Base-by-base conservation (phyloP, 2,888 invertebrate genomes). In the Parnassius apollo region DNA sequence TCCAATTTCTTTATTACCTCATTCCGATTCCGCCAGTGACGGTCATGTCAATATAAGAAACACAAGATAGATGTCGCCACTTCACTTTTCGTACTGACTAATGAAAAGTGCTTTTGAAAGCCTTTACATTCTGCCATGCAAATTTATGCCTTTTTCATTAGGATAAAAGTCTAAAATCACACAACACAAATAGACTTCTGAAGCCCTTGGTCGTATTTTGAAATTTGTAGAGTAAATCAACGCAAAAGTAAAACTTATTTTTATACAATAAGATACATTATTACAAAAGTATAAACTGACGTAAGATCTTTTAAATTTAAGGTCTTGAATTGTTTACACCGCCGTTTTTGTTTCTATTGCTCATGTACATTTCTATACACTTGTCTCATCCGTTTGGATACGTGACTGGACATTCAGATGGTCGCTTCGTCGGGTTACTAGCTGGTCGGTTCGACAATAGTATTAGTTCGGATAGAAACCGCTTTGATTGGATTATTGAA, bases 401-500 rank as follows among this genome's bases (percentile, higher is more conserved):
- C 88, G 87, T 88, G 88, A 83, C 88, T 80, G 82, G 83, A 82
- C 88, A 87, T 88, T 83, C 80, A 78, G 83, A 86, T 85, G 80
- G 76, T 81, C 80, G 80, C 82, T 83, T 78, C 75, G 74, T 77
- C 77, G 78, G 80, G 81, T 82, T 86, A 87, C 87, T 87, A 80
- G 86, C 80, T 78, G 75, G 80, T 80, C 81, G 82, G 82, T 83
- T 85, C 85, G 88, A 88, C 88, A 87, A 88, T 86, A 88, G 87
- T 87, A 86, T 87, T 87, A 87, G 85, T 86, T 81, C 76, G 79
- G 78, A 80, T 82, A 78, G 81, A 81, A 81, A 76, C 78, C 77
- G 80, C 81, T 85, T 83, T 88, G 88, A 88, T 88, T 87, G 86
- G 86, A 84, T 86, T 88, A 88, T 87, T 86, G 86, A 87, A 87